phyloP scores from a whole-genome alignment of 2,113 vertebrate genomes.

The Ivindomyrus marchei region DNA sequence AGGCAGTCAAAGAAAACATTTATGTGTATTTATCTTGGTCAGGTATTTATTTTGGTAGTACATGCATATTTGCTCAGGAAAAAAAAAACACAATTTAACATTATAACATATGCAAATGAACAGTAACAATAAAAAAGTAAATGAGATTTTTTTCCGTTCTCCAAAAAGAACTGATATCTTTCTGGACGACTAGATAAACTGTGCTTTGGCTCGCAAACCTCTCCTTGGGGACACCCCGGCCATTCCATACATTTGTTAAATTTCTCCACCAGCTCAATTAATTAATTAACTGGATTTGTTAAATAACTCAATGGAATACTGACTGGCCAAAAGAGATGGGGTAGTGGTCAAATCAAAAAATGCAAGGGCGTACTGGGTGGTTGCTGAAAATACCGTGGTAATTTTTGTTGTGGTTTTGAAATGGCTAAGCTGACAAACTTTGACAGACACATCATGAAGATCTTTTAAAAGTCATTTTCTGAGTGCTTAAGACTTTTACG shows the following conservation, averaged over 20 bases:
- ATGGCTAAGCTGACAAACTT: neutral
- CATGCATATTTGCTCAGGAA: neutral
- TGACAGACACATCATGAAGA: neutral
- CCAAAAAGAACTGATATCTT: neutral
- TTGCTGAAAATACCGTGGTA: neutral
- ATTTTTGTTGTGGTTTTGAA: neutral
- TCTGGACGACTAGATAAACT: neutral
- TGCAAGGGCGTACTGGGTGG: neutral
- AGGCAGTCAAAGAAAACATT: neutral
- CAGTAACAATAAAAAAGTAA: neutral
- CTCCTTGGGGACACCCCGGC: neutral
- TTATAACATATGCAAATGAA: neutral
- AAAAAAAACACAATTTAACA: neutral
- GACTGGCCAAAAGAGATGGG: neutral
- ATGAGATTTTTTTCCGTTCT: neutral
- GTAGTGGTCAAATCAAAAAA: neutral
- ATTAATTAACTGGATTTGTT: neutral
- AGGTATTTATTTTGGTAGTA: no score
- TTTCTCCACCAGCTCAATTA: neutral
- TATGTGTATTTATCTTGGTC: neutral
- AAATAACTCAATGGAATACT: neutral
- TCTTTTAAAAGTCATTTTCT: neutral
- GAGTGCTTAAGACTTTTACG: neutral
- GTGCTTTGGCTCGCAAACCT: neutral
- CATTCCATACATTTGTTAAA: neutral